Percentiles rank a stretch among this genome's conserved stretches.
Conservation (phyloP, 2,888 invertebrate genomes). For the Aphodius granarius region DNA sequence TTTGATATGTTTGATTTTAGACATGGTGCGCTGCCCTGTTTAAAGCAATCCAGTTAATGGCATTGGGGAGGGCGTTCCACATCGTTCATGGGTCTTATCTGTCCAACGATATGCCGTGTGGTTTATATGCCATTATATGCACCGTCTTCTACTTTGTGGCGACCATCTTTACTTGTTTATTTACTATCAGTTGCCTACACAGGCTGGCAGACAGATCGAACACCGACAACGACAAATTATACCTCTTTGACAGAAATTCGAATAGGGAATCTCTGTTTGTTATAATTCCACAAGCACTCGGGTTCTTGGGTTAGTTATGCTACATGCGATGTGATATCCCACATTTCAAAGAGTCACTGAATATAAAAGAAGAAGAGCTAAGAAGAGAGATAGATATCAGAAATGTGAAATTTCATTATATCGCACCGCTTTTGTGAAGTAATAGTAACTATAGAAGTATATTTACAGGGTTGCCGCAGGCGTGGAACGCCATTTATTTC, state of each 20-base stretch:
- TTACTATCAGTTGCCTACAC: conserved; percentile 13
- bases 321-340: not conserved
- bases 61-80: conserved; percentile 28
- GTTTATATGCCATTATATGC: conserved; percentile 27
- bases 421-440: not conserved
- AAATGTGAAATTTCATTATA: not conserved
- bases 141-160: conserved; percentile 20
- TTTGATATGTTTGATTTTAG: conserved; percentile 22
- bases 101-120: conserved; percentile 20
- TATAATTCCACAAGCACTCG: conserved; percentile 22
- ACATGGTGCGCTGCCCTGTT: conserved; percentile 27
- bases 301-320: conserved; percentile 19
- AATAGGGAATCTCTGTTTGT: conserved; percentile 13
- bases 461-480: conserved; percentile 23
- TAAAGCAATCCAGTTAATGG: conserved; percentile 21
- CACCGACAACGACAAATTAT: not conserved
- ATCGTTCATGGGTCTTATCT: conserved; percentile 33
- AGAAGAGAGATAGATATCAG: not conserved
- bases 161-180: conserved; percentile 13
- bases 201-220: conserved; percentile 12
- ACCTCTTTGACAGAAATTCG: not conserved
- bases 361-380: not conserved
- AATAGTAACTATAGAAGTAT: not conserved
- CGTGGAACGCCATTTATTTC: conserved; percentile 25
- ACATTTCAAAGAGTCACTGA: not conserved